phyloP scores from a whole-genome alignment of 2,888 invertebrate species.

The Ceraclea dissimilis region DNA sequence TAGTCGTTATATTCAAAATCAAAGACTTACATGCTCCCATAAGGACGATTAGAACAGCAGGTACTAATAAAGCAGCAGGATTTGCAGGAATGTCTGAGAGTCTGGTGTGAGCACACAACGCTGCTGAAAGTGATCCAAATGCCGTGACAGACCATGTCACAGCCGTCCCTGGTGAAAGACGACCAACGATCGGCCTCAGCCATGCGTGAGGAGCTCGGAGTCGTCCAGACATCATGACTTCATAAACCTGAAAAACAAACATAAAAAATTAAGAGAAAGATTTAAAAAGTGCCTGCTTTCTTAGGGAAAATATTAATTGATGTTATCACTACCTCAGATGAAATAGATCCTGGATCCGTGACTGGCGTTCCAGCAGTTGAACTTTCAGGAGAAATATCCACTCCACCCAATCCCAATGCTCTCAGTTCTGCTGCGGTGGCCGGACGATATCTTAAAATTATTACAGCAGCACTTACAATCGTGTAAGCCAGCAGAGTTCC shows the following conservation, averaged over 20 bases:
- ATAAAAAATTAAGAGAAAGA: neutral
- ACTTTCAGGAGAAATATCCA: conserved; percentile 49
- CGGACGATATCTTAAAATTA: conserved; percentile 75
- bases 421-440: conserved; percentile 45
- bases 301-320: neutral
- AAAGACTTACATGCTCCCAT: conserved; percentile 59
- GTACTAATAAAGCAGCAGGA: conserved; percentile 46
- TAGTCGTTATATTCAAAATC: too few relatives aligned
- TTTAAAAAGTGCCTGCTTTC: neutral
- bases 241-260: conserved; percentile 41
- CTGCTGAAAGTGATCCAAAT: conserved; percentile 59
- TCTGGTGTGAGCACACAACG: conserved; percentile 60
- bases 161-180: conserved; percentile 68
- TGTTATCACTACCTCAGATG: conserved; percentile 40
- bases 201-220: conserved; percentile 65
- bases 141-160: conserved; percentile 65
- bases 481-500: conserved; percentile 84
- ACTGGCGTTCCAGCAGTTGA: conserved; percentile 56
- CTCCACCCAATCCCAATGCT: conserved; percentile 40
- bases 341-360: conserved; percentile 53
- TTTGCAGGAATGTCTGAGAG: conserved; percentile 51
- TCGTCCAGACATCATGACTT: conserved; percentile 63
- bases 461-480: conserved; percentile 84
- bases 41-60: conserved; percentile 55
- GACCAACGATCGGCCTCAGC: conserved; percentile 64